Percentiles rank a stretch among this genome's conserved stretches.
These are phyloP conservation scores for Labrus mixtus DNA, from an alignment of 2,113 vertebrate species.

Conservation along the genomic window DNA sequence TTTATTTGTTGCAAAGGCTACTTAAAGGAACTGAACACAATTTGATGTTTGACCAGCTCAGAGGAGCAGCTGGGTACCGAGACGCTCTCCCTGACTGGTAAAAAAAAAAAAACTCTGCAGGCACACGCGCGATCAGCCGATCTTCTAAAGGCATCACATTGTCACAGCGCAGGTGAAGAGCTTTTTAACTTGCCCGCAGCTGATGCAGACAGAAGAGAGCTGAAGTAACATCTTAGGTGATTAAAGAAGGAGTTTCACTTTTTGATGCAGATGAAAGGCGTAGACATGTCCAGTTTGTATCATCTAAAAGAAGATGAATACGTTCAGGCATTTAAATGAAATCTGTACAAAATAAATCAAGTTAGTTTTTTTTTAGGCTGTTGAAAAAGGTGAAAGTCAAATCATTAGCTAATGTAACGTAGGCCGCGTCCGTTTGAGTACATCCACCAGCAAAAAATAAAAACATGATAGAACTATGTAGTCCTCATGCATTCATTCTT, in stretches of 20 bases:
- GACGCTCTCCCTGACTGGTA: background rate
- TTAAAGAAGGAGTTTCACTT: background rate
- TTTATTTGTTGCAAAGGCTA: conserved; percentile 69
- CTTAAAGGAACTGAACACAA: conserved; percentile 30
- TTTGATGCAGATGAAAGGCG: background rate
- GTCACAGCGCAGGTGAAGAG: background rate
- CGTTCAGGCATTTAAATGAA: background rate
- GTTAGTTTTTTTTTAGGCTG: background rate
- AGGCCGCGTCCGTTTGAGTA: conserved; percentile 23
- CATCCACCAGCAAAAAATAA: background rate
- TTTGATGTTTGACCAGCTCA: conserved; percentile 23
- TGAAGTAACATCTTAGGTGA: background rate
- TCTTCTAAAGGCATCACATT: conserved; percentile 11
- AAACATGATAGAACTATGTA: background rate
- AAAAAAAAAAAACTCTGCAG: background rate
- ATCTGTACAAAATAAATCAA: conserved; percentile 2
- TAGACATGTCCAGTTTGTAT: conserved; percentile 13
- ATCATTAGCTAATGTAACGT: conserved; percentile 2
- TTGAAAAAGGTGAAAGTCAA: background rate
- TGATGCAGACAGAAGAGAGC: background rate
- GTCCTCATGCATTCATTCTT: conserved; percentile 11
- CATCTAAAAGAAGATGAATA: background rate
- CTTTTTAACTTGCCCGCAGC: background rate
- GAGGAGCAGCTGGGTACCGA: conserved; percentile 22
- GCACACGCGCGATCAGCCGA: background rate